phyloP scores from a whole-genome alignment of 2,113 vertebrate species.

The Acrocephalus arundinaceus region DNA sequence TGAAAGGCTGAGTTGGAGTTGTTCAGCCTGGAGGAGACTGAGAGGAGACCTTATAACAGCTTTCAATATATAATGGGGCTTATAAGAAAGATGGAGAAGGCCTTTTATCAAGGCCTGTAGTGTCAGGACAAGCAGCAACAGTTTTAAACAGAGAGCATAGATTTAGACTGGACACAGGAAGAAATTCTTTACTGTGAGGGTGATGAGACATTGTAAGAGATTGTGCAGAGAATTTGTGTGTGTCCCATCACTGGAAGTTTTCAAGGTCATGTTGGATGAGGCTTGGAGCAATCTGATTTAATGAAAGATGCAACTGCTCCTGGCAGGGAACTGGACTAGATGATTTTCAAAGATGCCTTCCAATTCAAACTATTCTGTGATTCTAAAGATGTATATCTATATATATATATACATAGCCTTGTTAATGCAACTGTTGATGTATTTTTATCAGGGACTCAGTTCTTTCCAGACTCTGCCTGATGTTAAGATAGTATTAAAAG shows the following conservation, averaged over 20 bases:
- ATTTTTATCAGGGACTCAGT: not conserved
- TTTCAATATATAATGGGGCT: not conserved
- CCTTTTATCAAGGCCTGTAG: not conserved
- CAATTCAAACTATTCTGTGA: not conserved
- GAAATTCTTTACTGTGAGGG: not conserved
- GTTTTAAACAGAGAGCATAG: not conserved
- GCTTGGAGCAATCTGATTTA: not conserved
- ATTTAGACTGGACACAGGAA: not conserved
- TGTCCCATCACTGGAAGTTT: not conserved
- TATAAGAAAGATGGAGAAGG: not conserved
- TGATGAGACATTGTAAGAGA: not conserved
- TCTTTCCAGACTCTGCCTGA: not conserved
- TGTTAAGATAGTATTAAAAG: not conserved
- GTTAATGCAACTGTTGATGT: not conserved
- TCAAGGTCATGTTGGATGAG: not conserved
- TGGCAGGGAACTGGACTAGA: not conserved
- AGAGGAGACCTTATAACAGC: not conserved
- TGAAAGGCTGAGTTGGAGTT: not conserved
- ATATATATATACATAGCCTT: not conserved
- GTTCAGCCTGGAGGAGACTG: not conserved
- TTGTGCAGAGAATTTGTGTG: not conserved
- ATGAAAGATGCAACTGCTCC: not conserved
- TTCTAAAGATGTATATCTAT: not conserved
- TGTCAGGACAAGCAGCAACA: not conserved
- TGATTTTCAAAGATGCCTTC: not conserved